Base-by-base conservation (phyloP, 92 coral and sea anemone species). In the Zoanthus solanderi region DNA sequence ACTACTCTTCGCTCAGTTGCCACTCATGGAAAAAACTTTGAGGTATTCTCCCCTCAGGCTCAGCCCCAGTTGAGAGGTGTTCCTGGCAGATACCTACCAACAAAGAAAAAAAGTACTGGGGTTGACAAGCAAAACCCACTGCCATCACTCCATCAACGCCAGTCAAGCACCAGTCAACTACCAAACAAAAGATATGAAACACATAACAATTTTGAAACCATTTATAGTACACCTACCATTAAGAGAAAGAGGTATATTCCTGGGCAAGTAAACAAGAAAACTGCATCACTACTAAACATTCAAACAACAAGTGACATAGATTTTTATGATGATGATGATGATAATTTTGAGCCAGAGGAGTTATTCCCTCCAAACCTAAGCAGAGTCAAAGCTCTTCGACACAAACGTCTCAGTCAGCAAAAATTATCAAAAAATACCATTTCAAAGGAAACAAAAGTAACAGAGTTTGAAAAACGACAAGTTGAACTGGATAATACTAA, bases 401-500 rank as follows among this genome's bases (percentile, higher is more conserved):
- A 88, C 87, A 95, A 86, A 66, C 92, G 89, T 46, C 86, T 95
- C 11, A 93, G 98, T 82, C 88, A 89, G 83, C 94, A 81, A 75
- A 83, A 88, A 83, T 68, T 89, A 44, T 72, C 67, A 42, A 30
- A 48, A 9, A 44, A 56, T 14, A 83, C 75, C 47, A 79, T 46
- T 30, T 50, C 85, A 50, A 75, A 79, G 30, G 83, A 91, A 30
- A 47, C 48, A 10, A 91, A 95, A 71, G 75, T 90, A 75, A 91
- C 94, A 80, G 98, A 95, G 57, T 95, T 95, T 63, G 94, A 95
- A 83, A 95, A 89, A 67, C 93, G 96, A 96, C 98, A 93, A 88
- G 81, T 95, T 86, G 92, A 91, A 7, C 98, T 91, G 37, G 91
- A 93, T 53, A 58, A 75, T 71, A 93, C 89, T 76, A 82, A 92